Evolutionary conservation across 2,113 vertebrate species (phyloP).

Genomic region (Calidris pygmaea): DNA sequence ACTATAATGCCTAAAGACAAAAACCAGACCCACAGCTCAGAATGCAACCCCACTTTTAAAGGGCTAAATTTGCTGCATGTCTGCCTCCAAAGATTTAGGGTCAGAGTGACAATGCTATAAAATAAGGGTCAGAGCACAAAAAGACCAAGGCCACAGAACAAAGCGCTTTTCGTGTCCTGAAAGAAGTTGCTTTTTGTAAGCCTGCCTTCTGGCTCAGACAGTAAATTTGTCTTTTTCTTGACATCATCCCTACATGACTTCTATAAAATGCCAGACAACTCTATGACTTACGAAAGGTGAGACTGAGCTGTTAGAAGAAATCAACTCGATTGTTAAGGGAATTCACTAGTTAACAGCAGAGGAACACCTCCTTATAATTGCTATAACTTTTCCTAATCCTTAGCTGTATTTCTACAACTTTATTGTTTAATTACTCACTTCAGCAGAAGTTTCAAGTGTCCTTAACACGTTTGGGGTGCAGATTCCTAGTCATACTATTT

Average conservation of each 20-base stretch:
- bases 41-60: slow-evolving; percentile 1
- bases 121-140: slow-evolving; percentile 60
- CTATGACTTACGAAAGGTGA: not conserved
- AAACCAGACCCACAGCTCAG: not conserved
- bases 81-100: slow-evolving; percentile 53
- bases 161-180: slow-evolving; percentile 56
- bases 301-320: not conserved
- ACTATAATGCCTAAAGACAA: not conserved
- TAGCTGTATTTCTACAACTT: not conserved
- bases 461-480: not conserved
- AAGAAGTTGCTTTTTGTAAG: slow-evolving; percentile 49
- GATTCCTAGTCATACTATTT: not conserved
- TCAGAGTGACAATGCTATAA: slow-evolving; percentile 60
- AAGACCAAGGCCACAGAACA: slow-evolving; percentile 59
- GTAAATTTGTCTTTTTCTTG: slow-evolving; percentile 48
- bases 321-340: not conserved
- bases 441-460: not conserved
- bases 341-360: not conserved
- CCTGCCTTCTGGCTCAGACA: slow-evolving; percentile 16
- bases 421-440: not conserved
- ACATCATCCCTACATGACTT: slow-evolving; percentile 30
- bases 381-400: not conserved
- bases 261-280: not conserved
- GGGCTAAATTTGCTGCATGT: slow-evolving; percentile 42
- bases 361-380: not conserved